phyloP scores from a whole-genome alignment of 2,113 vertebrate species.

The Pygoscelis adeliae region DNA sequence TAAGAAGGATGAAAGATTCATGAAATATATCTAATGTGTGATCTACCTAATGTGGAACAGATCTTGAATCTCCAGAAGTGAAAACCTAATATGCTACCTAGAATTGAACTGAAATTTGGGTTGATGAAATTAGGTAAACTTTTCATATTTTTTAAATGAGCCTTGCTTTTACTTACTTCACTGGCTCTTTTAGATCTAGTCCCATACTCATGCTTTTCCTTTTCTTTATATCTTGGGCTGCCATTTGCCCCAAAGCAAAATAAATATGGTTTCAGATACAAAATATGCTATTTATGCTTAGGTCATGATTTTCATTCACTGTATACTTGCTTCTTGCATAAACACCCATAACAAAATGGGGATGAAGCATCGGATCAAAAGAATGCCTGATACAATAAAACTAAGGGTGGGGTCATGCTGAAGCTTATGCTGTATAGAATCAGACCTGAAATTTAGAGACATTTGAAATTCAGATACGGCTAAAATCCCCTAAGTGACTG shows the following conservation, averaged over 20 bases:
- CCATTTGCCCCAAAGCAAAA: not conserved
- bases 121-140: not conserved
- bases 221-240: not conserved
- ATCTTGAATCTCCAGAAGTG: not conserved
- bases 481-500: not conserved
- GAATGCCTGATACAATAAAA: not conserved
- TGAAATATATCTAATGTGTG: not conserved
- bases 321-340: not conserved
- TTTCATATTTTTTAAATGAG: not conserved
- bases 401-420: not conserved
- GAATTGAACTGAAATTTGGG: not conserved
- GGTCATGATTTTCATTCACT: not conserved
- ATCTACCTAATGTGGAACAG: not conserved
- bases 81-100: not conserved
- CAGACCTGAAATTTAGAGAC: not conserved
- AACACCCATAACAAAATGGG: not conserved
- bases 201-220: not conserved
- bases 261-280: not conserved
- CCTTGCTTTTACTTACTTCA: not conserved
- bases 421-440: not conserved
- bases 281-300: not conserved
- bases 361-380: not conserved
- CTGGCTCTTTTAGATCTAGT: not conserved
- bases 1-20: not conserved
- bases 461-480: slow-evolving; percentile 1